phyloP scores from a whole-genome alignment of 2,888 invertebrate genomes.

The Rhyacophila evoluta region DNA sequence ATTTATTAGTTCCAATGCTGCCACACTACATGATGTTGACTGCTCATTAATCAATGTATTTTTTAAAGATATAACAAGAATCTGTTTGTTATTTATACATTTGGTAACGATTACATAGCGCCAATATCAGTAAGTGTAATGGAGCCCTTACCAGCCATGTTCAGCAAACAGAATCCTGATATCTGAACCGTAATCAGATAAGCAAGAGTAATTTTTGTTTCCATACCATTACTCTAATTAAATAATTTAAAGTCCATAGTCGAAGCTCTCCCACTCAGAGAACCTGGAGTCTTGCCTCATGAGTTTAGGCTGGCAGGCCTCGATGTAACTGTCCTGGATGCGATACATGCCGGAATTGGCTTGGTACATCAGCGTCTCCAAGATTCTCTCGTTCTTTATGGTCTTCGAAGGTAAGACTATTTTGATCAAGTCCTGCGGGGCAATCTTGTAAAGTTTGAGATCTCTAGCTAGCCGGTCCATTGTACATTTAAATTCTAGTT shows the following conservation, averaged over 20 bases:
- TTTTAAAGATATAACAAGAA: too few relatives aligned
- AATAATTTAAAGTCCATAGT: conserved; percentile 75
- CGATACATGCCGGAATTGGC: conserved; percentile 94
- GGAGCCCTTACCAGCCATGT: neutral
- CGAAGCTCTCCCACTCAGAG: conserved; percentile 85
- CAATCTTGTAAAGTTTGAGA: conserved; percentile 89
- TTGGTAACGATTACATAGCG: too few relatives aligned
- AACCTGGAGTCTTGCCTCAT: conserved; percentile 90
- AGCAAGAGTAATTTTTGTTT: conserved; percentile 29
- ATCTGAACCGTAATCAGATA: neutral
- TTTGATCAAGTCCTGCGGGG: conserved; percentile 92
- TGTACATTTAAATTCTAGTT: conserved; percentile 90
- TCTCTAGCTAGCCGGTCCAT: conserved; percentile 93
- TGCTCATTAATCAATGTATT: too few relatives aligned
- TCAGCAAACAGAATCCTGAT: conserved; percentile 17
- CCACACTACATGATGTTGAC: too few relatives aligned
- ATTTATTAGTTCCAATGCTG: too few relatives aligned
- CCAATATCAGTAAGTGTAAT: too few relatives aligned
- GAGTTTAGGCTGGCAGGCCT: conserved; percentile 87
- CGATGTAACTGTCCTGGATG: conserved; percentile 88
- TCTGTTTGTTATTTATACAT: too few relatives aligned
- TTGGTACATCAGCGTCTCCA: conserved; percentile 93
- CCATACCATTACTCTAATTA: conserved; percentile 37
- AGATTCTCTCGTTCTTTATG: conserved; percentile 90
- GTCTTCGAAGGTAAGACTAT: conserved; percentile 94